A percentile compares a stretch with the other conserved stretches of the same genome.
Evolutionary conservation across 2,113 vertebrate species (phyloP).

Genomic region (Potamarius usumacintae): DNA sequence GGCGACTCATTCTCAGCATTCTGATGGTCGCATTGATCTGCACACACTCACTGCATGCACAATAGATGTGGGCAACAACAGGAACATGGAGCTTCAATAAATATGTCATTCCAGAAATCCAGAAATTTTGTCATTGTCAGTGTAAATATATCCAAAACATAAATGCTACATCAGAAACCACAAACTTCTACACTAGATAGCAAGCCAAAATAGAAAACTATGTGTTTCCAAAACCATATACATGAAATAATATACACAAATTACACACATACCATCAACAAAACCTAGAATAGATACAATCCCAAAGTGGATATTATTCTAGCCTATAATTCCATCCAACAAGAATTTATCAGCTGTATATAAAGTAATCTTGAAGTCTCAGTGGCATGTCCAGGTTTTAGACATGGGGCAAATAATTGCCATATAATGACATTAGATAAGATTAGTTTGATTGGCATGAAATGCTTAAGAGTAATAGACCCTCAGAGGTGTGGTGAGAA

Average conservation of each 20-base stretch:
- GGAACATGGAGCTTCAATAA: neutral
- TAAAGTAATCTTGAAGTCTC: neutral
- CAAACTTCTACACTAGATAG: neutral
- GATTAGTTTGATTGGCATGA: neutral
- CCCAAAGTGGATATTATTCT: neutral
- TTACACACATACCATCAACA: neutral
- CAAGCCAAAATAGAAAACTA: neutral
- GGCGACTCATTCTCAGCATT: slow-evolving; percentile 59
- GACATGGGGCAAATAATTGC: neutral
- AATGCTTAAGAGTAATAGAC: neutral
- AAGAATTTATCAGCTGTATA: neutral
- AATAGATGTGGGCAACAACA: neutral
- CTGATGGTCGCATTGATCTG: slow-evolving; percentile 68
- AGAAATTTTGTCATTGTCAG: neutral
- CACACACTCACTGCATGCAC: slow-evolving; percentile 25
- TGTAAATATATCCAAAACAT: neutral
- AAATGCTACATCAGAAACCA: neutral
- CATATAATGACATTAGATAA: neutral
- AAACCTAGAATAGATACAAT: neutral
- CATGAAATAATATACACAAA: neutral
- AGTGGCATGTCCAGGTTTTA: neutral
- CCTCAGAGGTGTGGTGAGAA: neutral
- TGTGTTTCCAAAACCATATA: neutral
- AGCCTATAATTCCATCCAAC: neutral
- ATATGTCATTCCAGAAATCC: neutral